A percentile compares a stretch with the other conserved stretches of the same genome.
phyloP scores from a whole-genome alignment of 1,140 invertebrate genomes.

The Eriosoma lanigerum region DNA sequence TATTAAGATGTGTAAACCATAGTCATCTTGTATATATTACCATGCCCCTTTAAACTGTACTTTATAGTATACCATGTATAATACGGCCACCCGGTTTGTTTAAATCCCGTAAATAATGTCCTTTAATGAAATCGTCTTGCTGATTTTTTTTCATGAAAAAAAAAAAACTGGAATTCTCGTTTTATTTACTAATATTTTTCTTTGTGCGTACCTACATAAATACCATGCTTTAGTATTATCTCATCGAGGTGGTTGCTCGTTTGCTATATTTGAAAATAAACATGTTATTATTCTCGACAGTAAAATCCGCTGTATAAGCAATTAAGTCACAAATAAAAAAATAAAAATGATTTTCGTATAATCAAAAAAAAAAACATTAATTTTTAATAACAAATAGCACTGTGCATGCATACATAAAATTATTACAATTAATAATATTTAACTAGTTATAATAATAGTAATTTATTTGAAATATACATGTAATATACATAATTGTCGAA shows the following conservation, averaged over 20 bases:
- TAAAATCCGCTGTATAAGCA: too few relatives aligned
- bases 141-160: neutral
- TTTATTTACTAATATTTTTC: constrained; percentile 17
- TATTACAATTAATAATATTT: too few relatives aligned
- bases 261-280: neutral
- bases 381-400: too few relatives aligned
- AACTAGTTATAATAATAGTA: too few relatives aligned
- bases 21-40: neutral
- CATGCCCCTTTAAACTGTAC: too few relatives aligned
- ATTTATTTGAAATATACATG: too few relatives aligned
- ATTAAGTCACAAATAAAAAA: neutral
- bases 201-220: neutral
- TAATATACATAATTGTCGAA: too few relatives aligned
- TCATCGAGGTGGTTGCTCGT: neutral
- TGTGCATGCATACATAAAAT: too few relatives aligned
- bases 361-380: neutral
- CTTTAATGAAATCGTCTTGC: constrained; percentile 3
- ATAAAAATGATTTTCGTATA: neutral
- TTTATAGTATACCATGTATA: neutral
- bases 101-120: constrained; percentile 41
- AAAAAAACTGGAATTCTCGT: neutral
- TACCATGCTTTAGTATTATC: neutral
- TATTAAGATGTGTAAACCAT: constrained; percentile 19
- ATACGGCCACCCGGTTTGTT: constrained; percentile 12
- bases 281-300: neutral